These are phyloP conservation scores for Gambusia affinis DNA, from an alignment of 2,113 vertebrate genomes.

Conservation along the genomic window DNA sequence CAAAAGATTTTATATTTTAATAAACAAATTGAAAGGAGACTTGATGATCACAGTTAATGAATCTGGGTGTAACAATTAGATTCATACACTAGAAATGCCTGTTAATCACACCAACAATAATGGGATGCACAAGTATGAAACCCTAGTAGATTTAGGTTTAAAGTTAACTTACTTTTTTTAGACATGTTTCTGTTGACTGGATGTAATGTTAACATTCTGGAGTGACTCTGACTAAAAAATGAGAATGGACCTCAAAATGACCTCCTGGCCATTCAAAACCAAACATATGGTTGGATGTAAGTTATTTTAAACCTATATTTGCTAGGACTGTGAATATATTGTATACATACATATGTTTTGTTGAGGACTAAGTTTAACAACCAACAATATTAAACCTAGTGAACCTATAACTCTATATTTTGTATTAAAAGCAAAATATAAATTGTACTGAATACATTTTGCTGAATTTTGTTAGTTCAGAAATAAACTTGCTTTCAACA, in stretches of 20 bases:
- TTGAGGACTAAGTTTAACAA: slow-evolving; percentile 6
- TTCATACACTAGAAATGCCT: neutral
- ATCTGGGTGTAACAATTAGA: neutral
- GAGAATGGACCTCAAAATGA: no score
- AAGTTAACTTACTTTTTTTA: no score
- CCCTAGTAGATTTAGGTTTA: no score
- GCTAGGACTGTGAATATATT: no score
- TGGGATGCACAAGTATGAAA: no score
- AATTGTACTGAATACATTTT: slow-evolving; percentile 18
- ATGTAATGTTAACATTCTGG: no score
- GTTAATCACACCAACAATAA: no score
- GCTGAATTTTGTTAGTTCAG: slow-evolving; percentile 21
- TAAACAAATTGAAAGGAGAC: slow-evolving; percentile 9
- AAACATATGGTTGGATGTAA: no score
- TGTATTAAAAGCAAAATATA: slow-evolving; percentile 31
- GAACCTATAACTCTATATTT: slow-evolving; percentile 39
- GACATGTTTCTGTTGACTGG: no score
- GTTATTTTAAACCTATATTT: no score
- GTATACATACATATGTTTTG: slow-evolving; percentile 10
- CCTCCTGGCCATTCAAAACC: no score
- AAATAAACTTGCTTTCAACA: slow-evolving; percentile 31
- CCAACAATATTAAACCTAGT: slow-evolving; percentile 24
- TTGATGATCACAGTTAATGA: neutral
- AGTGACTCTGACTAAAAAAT: no score
- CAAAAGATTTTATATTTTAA: slow-evolving; percentile 2